Percentiles rank a stretch among this genome's conserved stretches.
Conservation (phyloP, 2,797 vertebrate species). For the Dendrocincla tyrannina region DNA sequence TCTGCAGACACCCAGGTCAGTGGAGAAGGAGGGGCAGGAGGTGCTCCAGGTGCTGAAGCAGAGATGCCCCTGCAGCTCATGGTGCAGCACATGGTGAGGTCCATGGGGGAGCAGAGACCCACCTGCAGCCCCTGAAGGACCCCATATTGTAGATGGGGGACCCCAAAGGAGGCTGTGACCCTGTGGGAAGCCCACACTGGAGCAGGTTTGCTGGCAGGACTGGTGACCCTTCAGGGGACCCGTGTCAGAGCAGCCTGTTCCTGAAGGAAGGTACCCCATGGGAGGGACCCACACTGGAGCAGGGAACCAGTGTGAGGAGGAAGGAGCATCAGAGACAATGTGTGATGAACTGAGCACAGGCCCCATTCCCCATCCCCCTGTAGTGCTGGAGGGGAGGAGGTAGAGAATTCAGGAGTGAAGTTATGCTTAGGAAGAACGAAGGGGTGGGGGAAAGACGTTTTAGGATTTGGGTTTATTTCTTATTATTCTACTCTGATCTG, state of each 20-base stretch:
- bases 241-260: background rate
- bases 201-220: background rate
- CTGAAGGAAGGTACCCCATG: background rate
- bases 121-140: background rate
- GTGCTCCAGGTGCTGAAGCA: background rate
- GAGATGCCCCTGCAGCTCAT: background rate
- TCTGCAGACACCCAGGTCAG: background rate
- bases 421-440: background rate
- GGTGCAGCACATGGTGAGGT: background rate
- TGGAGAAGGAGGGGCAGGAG: background rate
- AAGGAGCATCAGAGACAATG: background rate
- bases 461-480: background rate
- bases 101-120: background rate
- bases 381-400: background rate
- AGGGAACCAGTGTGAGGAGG: background rate
- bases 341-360: background rate
- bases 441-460: rapidly evolving
- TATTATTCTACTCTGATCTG: background rate
- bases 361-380: background rate
- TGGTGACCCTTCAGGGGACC: background rate
- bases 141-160: no score
- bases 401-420: background rate
- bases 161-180: background rate
- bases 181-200: background rate
- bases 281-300: background rate